Conservation (phyloP, 2,888 invertebrate genomes). For the Meliscaeva auricollis region DNA sequence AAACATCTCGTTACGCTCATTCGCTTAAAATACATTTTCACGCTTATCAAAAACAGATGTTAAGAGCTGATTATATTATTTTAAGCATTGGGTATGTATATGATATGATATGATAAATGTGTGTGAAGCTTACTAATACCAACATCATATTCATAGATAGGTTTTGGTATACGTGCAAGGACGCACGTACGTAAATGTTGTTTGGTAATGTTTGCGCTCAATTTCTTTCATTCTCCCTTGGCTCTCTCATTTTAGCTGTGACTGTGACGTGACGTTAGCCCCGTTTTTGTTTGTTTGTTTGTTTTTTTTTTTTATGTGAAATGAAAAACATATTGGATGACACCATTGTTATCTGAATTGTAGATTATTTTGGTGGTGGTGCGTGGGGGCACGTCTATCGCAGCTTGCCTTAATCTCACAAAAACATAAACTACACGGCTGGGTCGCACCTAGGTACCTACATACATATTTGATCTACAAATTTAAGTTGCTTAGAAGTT, state of each 20-base stretch:
- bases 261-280: not conserved
- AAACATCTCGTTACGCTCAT: not conserved
- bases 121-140: slow-evolving; percentile 39
- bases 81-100: slow-evolving; percentile 3
- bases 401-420: not conserved
- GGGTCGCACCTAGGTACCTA: too few species aligned
- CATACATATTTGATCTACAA: too few species aligned
- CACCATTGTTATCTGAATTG: not conserved
- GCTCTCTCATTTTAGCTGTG: not conserved
- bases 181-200: slow-evolving; percentile 63
- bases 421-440: not conserved
- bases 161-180: slow-evolving; percentile 74
- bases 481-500: too few species aligned
- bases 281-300: too few species aligned
- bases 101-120: slow-evolving; percentile 14
- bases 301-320: too few species aligned
- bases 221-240: slow-evolving; percentile 7
- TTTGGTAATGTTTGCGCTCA: slow-evolving; percentile 28
- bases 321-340: not conserved
- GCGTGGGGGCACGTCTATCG: slow-evolving; percentile 14
- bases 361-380: not conserved
- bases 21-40: not conserved
- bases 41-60: slow-evolving; percentile 23
- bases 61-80: not conserved
- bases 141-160: not conserved